Base-by-base conservation (phyloP, 2,113 vertebrate genomes). In the Ginglymostoma cirratum region DNA sequence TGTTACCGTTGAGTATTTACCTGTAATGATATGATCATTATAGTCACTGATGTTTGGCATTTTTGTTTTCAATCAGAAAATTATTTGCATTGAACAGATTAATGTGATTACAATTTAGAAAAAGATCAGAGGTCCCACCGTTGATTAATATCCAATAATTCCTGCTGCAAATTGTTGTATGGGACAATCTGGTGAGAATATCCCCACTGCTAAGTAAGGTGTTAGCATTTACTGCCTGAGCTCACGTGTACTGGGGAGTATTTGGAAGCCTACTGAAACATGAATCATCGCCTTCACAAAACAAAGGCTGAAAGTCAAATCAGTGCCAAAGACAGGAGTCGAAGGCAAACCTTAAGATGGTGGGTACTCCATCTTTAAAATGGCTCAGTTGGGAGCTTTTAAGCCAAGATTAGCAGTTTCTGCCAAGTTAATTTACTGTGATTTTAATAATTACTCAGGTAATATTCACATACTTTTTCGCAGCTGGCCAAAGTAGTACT, bases 31-130 rank as follows among this genome's bases (percentile, higher is more conserved):
- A 83, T 83, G 80, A 83, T 83, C 38, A 83, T 42, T 83, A 19
- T 83, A 83, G 80, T 21, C 38, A 45, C 38, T 42, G 80, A 45
- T 1, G 5, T 83, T 83, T 83, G 80, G 21, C 5, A 23, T 83
- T 83, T 45, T 23, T 17, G 42, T 83, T 10, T 42, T 10, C 76
- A 38, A 38, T 70, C 69, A 55, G 70, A 30, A 76, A 80, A 95
- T 95, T 23, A 80, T 80, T 78, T 76, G 48, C 94, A 95, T 95
- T 95, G 76, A 95, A 95, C 76, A 76, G 67, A 42, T 72, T 72
- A 72, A 42, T 48, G 24, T 42, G 10, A 4, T 15, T 38, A 17
- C n/a, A 83, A 42, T 83, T 83, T 76, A 76, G 78, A 83, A 42
- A 83, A 17, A 83, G 15, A 80, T 83, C 78, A 38, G 38, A 45